Percentiles rank a stretch among this genome's conserved stretches.
phyloP scores from a whole-genome alignment of 2,113 vertebrate species.

The Poeciliopsis retropinna region DNA sequence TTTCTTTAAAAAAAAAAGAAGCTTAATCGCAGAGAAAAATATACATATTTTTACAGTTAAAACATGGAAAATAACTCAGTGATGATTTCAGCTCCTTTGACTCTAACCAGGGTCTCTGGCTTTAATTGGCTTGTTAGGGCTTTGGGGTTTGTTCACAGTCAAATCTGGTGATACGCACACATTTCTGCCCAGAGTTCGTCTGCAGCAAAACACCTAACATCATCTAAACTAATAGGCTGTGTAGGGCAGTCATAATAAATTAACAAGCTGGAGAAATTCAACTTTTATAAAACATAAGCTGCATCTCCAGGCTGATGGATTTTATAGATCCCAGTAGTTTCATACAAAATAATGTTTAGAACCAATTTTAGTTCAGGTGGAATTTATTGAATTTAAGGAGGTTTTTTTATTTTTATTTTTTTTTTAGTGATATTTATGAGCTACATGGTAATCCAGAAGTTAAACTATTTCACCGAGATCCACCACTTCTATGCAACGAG shows the following conservation, averaged over 20 bases:
- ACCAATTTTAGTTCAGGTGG: not conserved
- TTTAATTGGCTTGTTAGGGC: not conserved
- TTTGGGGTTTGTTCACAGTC: not conserved
- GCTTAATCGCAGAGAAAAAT: not conserved
- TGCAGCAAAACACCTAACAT: not conserved
- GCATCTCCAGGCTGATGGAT: not conserved
- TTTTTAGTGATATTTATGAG: too few species aligned
- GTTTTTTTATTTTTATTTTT: too few species aligned
- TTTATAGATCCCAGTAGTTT: not conserved
- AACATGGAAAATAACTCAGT: not conserved
- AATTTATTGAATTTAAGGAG: not conserved
- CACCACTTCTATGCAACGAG: not conserved
- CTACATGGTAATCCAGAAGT: not conserved
- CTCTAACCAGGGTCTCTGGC: not conserved
- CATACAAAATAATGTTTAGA: not conserved
- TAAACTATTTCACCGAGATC: slow-evolving; percentile 1
- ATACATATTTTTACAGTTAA: not conserved
- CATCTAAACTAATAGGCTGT: not conserved
- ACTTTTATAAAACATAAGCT: not conserved
- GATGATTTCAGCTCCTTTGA: not conserved
- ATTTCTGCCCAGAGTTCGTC: not conserved
- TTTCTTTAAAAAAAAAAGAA: not conserved
- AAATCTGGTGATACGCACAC: not conserved
- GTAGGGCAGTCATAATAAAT: not conserved
- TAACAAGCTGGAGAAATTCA: not conserved